Base-by-base conservation (phyloP, 1,140 invertebrate genomes). In the Drosophila chauvacae region DNA sequence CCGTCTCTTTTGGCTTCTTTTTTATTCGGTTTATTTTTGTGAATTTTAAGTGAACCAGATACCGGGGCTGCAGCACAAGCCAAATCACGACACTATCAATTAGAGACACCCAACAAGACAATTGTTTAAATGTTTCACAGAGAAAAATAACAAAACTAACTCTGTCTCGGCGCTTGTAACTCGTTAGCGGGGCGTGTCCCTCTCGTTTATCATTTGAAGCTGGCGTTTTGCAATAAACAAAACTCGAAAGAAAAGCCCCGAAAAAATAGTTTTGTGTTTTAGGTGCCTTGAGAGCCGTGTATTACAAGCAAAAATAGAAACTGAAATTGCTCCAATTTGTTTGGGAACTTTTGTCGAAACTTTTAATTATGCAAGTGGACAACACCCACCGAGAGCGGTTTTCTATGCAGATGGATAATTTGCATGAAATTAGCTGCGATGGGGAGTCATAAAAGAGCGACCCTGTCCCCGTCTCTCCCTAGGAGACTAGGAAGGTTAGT, bases 81-180 rank as follows among this genome's bases (percentile, higher is more conserved):
- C 75, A 71, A 86, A 88, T 87, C 83, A 87, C 84, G 84, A 88
- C 84, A 87, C 80, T 87, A 88, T 87, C 84, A 87, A 87, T 87
- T 87, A 87, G 77, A 87, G 83, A 68, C 75, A 72, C 61, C 48
- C 47, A 65, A 63, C 61, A 51, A 86, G 84, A 88, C 77, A 90
- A 80, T 87, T 86, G 83, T 78, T 86, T 81, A 80, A 75, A 76
- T 71, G 70, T 72, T 72, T 72, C 70, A 72, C 70, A 72, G 58
- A 72, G 45, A 59, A 61, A 69, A 48, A 62, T 53, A 74, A 63
- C 81, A 70, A 66, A 78, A 76, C 62, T 59, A 58, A 75, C 62
- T 66, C 37, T 53, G 64, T 57, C 37, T 4, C 64, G 64, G 41
- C 50, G 68, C 68, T 77, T 77, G 74, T 64, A 61, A 62, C 83